phyloP scores from a whole-genome alignment of 2,888 invertebrate genomes.

The Sepiola atlantica region DNA sequence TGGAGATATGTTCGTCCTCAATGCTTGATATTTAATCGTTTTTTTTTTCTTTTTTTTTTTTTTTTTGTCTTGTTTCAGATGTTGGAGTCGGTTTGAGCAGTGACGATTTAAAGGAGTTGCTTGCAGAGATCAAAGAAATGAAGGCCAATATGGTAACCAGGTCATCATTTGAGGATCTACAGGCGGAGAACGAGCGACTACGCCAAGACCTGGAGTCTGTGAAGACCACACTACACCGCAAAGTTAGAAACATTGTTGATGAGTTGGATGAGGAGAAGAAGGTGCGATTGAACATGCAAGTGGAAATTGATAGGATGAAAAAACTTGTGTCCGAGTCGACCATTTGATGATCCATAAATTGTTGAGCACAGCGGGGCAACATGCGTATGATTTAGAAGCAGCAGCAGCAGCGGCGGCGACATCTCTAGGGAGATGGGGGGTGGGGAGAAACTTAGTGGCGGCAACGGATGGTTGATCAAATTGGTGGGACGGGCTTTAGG shows the following conservation, averaged over 20 bases:
- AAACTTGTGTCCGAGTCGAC: slow-evolving; percentile 67
- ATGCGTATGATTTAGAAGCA: background rate
- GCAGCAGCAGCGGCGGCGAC: background rate
- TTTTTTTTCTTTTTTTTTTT: background rate
- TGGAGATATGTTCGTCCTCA: no score
- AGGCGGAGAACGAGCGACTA: slow-evolving; percentile 74
- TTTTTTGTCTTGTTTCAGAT: slow-evolving; percentile 13
- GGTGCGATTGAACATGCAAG: slow-evolving; percentile 73
- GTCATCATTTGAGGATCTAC: slow-evolving; percentile 86
- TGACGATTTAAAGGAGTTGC: slow-evolving; percentile 63
- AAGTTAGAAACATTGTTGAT: slow-evolving; percentile 68
- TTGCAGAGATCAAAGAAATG: slow-evolving; percentile 63
- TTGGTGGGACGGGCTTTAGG: background rate
- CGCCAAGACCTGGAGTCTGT: slow-evolving; percentile 65
- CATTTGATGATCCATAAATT: slow-evolving; percentile 39
- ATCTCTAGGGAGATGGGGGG: no score
- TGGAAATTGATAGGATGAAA: slow-evolving; percentile 74
- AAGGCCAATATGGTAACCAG: slow-evolving; percentile 75
- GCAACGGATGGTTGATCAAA: slow-evolving; percentile 11
- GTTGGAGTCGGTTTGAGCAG: background rate
- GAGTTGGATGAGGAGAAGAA: slow-evolving; percentile 75
- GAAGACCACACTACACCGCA: slow-evolving; percentile 60
- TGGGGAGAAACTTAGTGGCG: background rate
- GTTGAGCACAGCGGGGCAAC: background rate
- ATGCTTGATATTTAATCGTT: no score